These are phyloP conservation scores for Blastomussa wellsi DNA, from an alignment of 92 coral and sea anemone genomes.

Conservation along the genomic window DNA sequence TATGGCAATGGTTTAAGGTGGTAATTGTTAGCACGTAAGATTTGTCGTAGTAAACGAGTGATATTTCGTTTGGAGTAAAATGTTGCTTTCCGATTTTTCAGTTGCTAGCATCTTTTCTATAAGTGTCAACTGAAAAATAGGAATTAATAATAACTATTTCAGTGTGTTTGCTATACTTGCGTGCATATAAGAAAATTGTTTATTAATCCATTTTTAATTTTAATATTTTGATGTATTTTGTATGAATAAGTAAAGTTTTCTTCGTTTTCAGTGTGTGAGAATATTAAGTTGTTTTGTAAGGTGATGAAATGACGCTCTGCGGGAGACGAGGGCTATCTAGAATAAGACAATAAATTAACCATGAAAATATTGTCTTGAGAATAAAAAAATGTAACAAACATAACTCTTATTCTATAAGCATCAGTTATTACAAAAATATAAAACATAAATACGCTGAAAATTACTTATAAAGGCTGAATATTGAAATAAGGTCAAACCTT, in stretches of 20 bases:
- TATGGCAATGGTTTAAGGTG: background rate
- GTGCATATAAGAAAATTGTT: background rate
- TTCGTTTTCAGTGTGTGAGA: background rate
- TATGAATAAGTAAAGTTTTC: background rate
- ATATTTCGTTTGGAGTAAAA: background rate
- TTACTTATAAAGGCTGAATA: background rate
- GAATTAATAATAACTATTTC: background rate
- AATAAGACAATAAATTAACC: background rate
- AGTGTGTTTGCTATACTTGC: background rate
- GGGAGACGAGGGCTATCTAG: background rate
- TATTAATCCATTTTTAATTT: background rate
- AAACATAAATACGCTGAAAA: background rate
- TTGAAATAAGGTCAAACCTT: constrained; percentile 15
- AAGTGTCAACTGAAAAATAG: background rate
- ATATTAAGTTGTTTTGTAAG: background rate
- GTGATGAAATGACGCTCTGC: background rate
- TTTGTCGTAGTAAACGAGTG: background rate
- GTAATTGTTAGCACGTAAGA: background rate
- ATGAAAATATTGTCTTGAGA: background rate
- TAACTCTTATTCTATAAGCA: background rate
- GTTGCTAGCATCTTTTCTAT: background rate
- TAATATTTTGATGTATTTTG: background rate
- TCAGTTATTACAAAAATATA: background rate
- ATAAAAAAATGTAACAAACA: background rate
- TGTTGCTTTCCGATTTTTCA: background rate